Conservation (phyloP, 2,888 invertebrate genomes). For the Netelia melanura region DNA sequence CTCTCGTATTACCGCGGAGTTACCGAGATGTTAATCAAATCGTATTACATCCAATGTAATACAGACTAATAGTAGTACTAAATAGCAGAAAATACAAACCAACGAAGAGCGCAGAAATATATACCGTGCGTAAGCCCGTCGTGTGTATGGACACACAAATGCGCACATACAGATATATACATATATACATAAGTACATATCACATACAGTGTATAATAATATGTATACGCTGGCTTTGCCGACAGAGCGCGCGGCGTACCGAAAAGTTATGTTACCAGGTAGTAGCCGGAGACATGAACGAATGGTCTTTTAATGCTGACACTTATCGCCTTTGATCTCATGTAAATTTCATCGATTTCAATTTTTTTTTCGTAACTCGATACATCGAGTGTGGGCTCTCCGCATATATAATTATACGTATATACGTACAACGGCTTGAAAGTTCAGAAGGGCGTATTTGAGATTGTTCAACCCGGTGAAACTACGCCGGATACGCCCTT, state of each 20-base stretch:
- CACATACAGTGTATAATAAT: constrained; percentile 22
- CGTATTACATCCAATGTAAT: constrained; percentile 66
- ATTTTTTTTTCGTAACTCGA: constrained; percentile 57
- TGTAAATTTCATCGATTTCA: constrained; percentile 67
- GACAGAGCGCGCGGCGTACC: constrained; percentile 30
- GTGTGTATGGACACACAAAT: neutral
- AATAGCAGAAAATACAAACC: constrained; percentile 11
- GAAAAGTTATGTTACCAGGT: constrained; percentile 67
- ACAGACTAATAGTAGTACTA: constrained; percentile 63
- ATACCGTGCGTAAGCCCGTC: constrained; percentile 7
- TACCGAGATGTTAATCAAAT: constrained; percentile 66
- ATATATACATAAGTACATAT: neutral
- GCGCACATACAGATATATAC: neutral
- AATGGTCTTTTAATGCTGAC: constrained; percentile 68
- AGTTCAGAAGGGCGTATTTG: constrained; percentile 2
- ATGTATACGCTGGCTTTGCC: constrained; percentile 24
- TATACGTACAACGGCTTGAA: neutral
- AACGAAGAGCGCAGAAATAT: constrained; percentile 15
- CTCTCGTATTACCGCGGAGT: neutral
- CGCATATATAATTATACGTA: neutral
- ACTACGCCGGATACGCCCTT: neutral
- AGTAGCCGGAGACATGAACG: constrained; percentile 62
- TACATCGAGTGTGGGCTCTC: constrained; percentile 54
- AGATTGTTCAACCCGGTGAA: too few relatives aligned
- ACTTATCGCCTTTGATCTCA: constrained; percentile 67